Conservation (phyloP, 2,113 vertebrate genomes). For the Hippocampus abdominalis region DNA sequence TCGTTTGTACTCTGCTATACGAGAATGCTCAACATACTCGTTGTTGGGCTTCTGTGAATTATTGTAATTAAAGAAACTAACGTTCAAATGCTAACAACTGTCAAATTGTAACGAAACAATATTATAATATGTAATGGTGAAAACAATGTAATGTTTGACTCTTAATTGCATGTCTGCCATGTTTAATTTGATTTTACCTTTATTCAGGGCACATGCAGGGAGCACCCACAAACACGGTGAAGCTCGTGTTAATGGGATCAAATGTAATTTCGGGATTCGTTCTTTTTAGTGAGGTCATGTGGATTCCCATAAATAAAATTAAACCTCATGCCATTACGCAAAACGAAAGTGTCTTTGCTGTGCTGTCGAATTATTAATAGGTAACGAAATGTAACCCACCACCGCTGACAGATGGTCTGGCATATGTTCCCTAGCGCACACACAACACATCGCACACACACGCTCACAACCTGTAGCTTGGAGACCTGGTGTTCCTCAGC, state of each 20-base stretch:
- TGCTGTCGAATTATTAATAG: slow-evolving; percentile 44
- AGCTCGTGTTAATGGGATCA: background rate
- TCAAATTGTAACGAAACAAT: background rate
- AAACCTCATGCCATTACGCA: slow-evolving; percentile 6
- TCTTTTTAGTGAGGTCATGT: slow-evolving; percentile 3
- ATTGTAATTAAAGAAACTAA: background rate
- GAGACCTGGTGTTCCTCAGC: slow-evolving; percentile 38
- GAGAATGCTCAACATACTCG: background rate
- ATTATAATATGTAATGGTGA: background rate
- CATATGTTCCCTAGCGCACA: slow-evolving; percentile 48
- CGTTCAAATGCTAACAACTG: background rate
- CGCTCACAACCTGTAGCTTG: slow-evolving; percentile 12
- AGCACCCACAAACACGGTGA: background rate
- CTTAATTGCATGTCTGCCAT: background rate
- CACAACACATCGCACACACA: background rate
- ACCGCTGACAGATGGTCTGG: slow-evolving; percentile 59
- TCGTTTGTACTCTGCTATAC: background rate
- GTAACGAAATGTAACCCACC: slow-evolving; percentile 45
- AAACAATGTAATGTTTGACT: background rate
- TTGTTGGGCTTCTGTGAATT: background rate
- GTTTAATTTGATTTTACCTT: background rate
- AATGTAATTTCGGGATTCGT: background rate
- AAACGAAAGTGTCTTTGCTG: slow-evolving; percentile 17
- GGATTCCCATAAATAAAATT: slow-evolving; percentile 1
- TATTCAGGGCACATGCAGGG: background rate